Percentiles rank a stretch among this genome's conserved stretches.
Conservation (phyloP, 2,797 vertebrate species). For the Anabacerthia variegaticeps region DNA sequence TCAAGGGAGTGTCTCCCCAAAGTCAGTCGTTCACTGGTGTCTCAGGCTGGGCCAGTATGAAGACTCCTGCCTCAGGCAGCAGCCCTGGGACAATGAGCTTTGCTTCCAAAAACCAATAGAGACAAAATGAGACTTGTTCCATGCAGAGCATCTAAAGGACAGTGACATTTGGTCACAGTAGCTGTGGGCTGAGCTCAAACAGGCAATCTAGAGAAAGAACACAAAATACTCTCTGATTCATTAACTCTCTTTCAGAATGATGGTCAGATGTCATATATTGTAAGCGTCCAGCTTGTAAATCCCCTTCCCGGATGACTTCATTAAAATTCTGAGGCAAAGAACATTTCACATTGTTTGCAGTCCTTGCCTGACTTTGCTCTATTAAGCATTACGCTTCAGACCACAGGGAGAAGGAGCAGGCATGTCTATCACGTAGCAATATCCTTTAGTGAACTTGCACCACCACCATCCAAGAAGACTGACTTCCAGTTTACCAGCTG, state of each 20-base stretch:
- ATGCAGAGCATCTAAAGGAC: background rate
- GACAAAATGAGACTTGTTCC: background rate
- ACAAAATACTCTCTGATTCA: background rate
- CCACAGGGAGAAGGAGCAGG: background rate
- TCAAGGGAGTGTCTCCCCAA: background rate
- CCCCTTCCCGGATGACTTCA: background rate
- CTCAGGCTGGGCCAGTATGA: background rate
- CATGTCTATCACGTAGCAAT: background rate
- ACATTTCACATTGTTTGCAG: background rate
- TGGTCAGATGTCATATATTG: background rate
- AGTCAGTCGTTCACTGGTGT: background rate
- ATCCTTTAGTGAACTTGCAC: background rate
- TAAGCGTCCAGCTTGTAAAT: background rate
- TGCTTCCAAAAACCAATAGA: background rate
- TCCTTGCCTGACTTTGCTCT: background rate
- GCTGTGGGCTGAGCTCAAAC: background rate
- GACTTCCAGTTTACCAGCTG: background rate
- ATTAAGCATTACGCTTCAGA: background rate
- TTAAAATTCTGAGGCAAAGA: background rate
- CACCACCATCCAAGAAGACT: background rate
- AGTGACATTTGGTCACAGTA: background rate
- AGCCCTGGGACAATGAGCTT: background rate
- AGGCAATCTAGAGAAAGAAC: background rate
- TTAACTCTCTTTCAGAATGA: background rate
- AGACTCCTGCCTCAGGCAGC: background rate